Base-by-base conservation (phyloP, 2,888 invertebrate genomes). In the Leptopilina syphax region DNA sequence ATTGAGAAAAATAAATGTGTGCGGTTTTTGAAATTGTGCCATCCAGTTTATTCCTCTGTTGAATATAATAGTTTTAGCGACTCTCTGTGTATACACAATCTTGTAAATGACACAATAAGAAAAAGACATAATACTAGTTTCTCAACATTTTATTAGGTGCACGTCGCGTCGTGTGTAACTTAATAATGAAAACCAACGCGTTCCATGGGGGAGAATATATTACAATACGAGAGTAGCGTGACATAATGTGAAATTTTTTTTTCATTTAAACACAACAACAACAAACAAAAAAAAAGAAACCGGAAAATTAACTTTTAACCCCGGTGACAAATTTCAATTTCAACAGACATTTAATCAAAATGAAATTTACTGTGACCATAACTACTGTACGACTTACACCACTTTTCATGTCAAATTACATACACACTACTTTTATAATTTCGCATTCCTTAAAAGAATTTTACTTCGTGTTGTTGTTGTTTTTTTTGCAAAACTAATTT, bases 121-220 rank as follows among this genome's bases (percentile, higher is more conserved):
- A 57, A 44, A 50, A 57, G 34, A 27, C 34, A 57, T 57, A 73
- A 34, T 73, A 73, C 73, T 34, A 34, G 73, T 73, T 73, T 73
- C 73, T 57, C 57, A 73, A 73, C 73, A 73, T 73, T 73, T 73
- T 73, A 73, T 73, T 57, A 57, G 50, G 57, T 54, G 57, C n/a
- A 57, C 57, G 57, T 63, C n/a, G 6, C 57, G 57, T 63, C n/a
- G 6, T n/a, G 54, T 70, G 57, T 57, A 73, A 73, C 54, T 54
- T 73, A 73, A 73, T 73, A 73, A 73, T 73, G 73, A 34, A 57
- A 57, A 73, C 7, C 73, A 73, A 73, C 73, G 54, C 57, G 57
- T 8, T 73, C 27, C 73, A 73, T 73, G n/a, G 13, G 34, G 9
- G 34, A 73, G 8, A 54, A 12, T 54, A 27, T 27, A 18, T 70